A percentile compares a stretch with the other conserved stretches of the same genome.
Evolutionary conservation across 2,888 invertebrate species (phyloP).

Genomic region (Acleris holmiana): DNA sequence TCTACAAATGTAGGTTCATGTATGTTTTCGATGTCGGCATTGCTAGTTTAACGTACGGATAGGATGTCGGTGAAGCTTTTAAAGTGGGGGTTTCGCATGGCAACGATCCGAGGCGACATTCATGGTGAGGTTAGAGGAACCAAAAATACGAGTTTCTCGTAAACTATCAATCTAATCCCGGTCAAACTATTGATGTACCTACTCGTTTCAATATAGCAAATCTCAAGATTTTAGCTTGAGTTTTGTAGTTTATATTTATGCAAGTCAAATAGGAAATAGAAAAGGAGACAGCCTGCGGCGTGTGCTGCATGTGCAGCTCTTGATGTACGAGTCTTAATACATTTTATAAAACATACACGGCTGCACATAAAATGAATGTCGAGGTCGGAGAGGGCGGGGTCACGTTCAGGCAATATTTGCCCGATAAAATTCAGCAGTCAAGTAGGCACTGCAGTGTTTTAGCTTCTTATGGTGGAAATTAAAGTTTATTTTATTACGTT

Average conservation of each 20-base stretch:
- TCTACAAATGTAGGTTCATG: constrained; percentile 29
- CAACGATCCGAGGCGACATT: too few relatives aligned
- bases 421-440: constrained; percentile 70
- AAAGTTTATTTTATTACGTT: constrained; percentile 12
- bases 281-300: neutral
- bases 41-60: constrained; percentile 31
- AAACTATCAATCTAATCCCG: constrained; percentile 8
- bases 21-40: constrained; percentile 32
- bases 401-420: constrained; percentile 80
- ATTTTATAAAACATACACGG: constrained; percentile 27
- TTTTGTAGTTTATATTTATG: neutral
- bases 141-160: constrained; percentile 7
- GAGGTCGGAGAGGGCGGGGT: constrained; percentile 46
- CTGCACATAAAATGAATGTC: constrained; percentile 34
- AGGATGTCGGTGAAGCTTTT: constrained; percentile 26
- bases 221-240: too few relatives aligned
- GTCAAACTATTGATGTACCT: neutral
- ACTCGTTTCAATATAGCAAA: too few relatives aligned
- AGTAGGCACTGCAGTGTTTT: constrained; percentile 56
- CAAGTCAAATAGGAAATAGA: neutral
- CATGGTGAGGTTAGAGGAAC: neutral
- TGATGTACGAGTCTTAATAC: constrained; percentile 15
- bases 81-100: constrained; percentile 15
- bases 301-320: neutral
- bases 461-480: constrained; percentile 16